A percentile compares a stretch with the other conserved stretches of the same genome.
Conservation (phyloP, 2,797 vertebrate species). For the Ctenopoma multispine region DNA sequence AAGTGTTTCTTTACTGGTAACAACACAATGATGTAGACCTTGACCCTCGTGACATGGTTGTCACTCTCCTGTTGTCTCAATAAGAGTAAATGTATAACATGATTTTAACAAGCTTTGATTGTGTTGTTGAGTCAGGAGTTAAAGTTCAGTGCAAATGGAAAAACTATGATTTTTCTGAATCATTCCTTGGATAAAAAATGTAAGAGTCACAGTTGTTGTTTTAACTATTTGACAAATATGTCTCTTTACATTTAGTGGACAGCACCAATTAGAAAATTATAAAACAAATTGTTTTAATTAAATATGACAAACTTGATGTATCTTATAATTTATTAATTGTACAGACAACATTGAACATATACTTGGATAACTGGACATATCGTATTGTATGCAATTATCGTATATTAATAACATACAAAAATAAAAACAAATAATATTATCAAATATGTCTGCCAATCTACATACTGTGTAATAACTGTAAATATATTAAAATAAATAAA, state of each 20-base stretch:
- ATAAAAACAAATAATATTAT: neutral
- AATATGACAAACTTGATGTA: neutral
- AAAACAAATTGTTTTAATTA: neutral
- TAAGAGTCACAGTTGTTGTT: neutral
- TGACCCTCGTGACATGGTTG: slow-evolving; percentile 49
- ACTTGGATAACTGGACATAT: neutral
- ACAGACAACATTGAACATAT: neutral
- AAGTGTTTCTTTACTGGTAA: slow-evolving; percentile 60
- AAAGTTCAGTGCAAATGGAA: slow-evolving; percentile 65
- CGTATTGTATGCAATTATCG: neutral
- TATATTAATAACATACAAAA: neutral
- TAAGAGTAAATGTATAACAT: slow-evolving; percentile 81
- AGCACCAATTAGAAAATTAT: no score
- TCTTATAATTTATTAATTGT: neutral
- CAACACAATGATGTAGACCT: slow-evolving; percentile 46
- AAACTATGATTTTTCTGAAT: neutral
- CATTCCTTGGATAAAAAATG: neutral
- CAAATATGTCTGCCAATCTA: neutral
- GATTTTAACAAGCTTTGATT: slow-evolving; percentile 66
- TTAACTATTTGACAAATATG: neutral
- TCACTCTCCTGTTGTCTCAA: slow-evolving; percentile 43
- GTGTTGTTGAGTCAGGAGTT: slow-evolving; percentile 63
- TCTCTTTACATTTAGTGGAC: no score
- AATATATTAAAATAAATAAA: neutral
- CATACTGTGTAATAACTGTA: neutral